Base-by-base conservation (phyloP, 2,113 vertebrate species). In the Cyanoderma ruficeps region DNA sequence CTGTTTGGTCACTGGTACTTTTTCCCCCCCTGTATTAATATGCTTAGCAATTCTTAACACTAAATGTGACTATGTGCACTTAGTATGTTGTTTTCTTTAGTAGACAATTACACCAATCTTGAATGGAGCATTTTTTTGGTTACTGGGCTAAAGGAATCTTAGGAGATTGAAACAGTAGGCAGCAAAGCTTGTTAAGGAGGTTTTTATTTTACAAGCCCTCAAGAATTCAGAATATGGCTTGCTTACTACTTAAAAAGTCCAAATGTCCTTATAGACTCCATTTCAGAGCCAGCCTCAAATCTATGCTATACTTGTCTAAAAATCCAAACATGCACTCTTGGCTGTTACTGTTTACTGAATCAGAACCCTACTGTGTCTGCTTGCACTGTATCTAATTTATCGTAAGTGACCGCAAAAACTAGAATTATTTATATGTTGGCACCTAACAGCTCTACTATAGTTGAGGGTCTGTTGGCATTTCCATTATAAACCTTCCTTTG, bases 391-490 rank as follows among this genome's bases (percentile, higher is more conserved):
- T 97, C 97, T 98, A 97, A 98, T 98, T 98, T 98, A 97, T 97
- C 53, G 20, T 94, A 94, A 97, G 94, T 92, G 94, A 97, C 96
- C 96, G 90, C 97, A 97, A 97, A 98, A 97, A 86, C 93, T 97
- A 97, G 93, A 98, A 95, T 97, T 97, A 98, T 97, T 98, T 98
- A 90, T 97, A 72, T 96, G 91, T 98, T 98, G 97, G 98, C 95
- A 97, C 89, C 95, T 97, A 97, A 91, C 57, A 90, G 87, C 82
- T 88, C 83, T 82, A 63, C 95, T 96, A 95, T 94, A 97, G 96
- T 98, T 98, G 97, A 97, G 86, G 75, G 95, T 97, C 94, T 98
- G 94, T 97, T 98, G 98, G 97, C 94, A 97, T 98, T 98, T 97
- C 95, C 92, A 97, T 97, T 97, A 97, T 96, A 97, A 98, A 85